A percentile compares a stretch with the other conserved stretches of the same genome.
These are phyloP conservation scores for Protodeltote pygarga DNA, from an alignment of 2,888 invertebrate genomes.

Conservation along the genomic window DNA sequence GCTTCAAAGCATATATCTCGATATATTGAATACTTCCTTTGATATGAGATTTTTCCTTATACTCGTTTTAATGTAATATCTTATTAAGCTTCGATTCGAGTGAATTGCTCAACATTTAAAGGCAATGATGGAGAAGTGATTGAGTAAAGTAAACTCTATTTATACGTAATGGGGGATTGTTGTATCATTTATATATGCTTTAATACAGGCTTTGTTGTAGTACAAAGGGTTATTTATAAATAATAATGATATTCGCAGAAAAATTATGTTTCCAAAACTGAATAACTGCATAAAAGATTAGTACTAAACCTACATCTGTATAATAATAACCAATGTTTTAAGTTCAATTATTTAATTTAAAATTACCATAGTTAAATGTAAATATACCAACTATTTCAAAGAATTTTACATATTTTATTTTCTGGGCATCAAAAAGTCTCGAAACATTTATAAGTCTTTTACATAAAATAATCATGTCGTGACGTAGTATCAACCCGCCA, in stretches of 20 bases:
- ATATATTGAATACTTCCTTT: slow-evolving; percentile 22
- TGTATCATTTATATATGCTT: slow-evolving; percentile 8
- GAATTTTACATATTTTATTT: too few relatives aligned
- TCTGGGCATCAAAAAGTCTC: too few relatives aligned
- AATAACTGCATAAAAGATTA: too few relatives aligned
- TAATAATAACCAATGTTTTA: too few relatives aligned
- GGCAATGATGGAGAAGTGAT: slow-evolving; percentile 33
- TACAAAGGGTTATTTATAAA: slow-evolving; percentile 10
- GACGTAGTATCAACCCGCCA: slow-evolving; percentile 10
- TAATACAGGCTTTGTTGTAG: slow-evolving; percentile 4
- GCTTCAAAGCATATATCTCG: slow-evolving; percentile 17
- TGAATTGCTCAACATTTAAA: slow-evolving; percentile 44
- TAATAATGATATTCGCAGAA: too few relatives aligned
- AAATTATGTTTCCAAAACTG: too few relatives aligned
- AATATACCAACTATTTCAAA: too few relatives aligned
- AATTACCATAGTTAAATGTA: too few relatives aligned
- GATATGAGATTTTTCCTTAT: slow-evolving; percentile 28
- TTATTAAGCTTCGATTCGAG: slow-evolving; percentile 22
- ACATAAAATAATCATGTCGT: slow-evolving; percentile 26
- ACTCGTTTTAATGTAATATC: slow-evolving; percentile 22
- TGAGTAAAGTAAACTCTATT: slow-evolving; percentile 32
- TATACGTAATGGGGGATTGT: slow-evolving; percentile 9
- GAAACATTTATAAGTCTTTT: too few relatives aligned
- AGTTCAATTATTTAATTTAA: too few relatives aligned
- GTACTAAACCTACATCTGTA: too few relatives aligned